Evolutionary conservation across 1,140 invertebrate genomes (phyloP).

Genomic region (Trichonephila clavata): DNA sequence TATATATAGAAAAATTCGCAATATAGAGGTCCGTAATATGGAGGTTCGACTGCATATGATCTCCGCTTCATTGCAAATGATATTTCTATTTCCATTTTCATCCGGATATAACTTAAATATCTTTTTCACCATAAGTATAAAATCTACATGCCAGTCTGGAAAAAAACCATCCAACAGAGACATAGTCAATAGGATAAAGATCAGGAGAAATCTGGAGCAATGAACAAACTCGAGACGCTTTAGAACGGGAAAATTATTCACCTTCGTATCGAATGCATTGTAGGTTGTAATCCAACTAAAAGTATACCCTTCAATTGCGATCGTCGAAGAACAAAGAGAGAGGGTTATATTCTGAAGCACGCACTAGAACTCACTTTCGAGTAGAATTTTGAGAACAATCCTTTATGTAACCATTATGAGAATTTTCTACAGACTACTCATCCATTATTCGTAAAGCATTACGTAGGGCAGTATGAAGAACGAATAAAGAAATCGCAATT

Average conservation of each 20-base stretch:
- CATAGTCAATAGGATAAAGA: neutral
- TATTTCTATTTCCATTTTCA: too few relatives aligned
- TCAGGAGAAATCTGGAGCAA: conserved; percentile 17
- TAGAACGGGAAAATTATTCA: conserved; percentile 45
- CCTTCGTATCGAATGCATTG: neutral
- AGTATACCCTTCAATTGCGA: conserved; percentile 14
- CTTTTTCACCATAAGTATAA: neutral
- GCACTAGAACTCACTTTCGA: neutral
- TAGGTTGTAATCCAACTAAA: neutral
- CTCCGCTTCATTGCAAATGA: too few relatives aligned
- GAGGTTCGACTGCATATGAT: too few relatives aligned
- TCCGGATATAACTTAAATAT: too few relatives aligned
- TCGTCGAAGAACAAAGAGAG: neutral
- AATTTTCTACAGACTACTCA: neutral
- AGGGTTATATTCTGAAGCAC: neutral
- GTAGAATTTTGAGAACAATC: neutral
- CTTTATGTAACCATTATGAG: neutral
- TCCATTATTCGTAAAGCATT: neutral
- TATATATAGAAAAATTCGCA: too few relatives aligned
- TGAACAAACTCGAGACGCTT: conserved; percentile 4
- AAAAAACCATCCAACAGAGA: neutral
- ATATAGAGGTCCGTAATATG: too few relatives aligned
- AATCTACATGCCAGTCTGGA: neutral
- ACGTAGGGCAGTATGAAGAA: neutral
- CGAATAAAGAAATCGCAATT: neutral